phyloP scores from a whole-genome alignment of 2,113 vertebrate species.

The Nothoprocta pentlandii region DNA sequence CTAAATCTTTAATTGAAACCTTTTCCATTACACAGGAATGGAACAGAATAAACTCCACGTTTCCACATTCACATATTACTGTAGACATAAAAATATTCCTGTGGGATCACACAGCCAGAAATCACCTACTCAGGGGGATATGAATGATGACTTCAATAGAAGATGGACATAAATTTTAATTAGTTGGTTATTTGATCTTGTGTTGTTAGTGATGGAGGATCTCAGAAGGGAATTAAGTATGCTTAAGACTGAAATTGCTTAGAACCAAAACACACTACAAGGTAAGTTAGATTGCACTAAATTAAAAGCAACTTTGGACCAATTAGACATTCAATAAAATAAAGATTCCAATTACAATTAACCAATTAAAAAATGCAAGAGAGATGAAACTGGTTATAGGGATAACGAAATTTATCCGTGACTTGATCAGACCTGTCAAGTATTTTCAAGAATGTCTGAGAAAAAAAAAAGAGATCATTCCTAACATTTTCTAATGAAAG shows the following conservation, averaged over 20 bases:
- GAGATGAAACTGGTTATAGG: neutral
- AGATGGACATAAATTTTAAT: constrained; percentile 77
- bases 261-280: constrained; percentile 64
- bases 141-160: constrained; percentile 64
- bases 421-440: neutral
- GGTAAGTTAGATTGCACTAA: constrained; percentile 62
- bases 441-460: neutral
- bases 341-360: neutral
- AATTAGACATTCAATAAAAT: constrained; percentile 48
- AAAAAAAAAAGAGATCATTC: neutral
- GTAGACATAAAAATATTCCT: constrained; percentile 67
- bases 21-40: constrained; percentile 48
- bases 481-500: neutral
- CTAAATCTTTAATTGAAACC: neutral
- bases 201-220: constrained; percentile 64
- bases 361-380: neutral
- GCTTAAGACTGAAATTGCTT: constrained; percentile 74
- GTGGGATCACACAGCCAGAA: constrained; percentile 63
- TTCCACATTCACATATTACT: constrained; percentile 41
- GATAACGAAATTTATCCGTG: constrained; percentile 36
- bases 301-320: constrained; percentile 63
- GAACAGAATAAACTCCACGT: constrained; percentile 53
- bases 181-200: constrained; percentile 78
- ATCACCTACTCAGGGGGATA: constrained; percentile 62
- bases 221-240: constrained; percentile 76